phyloP scores from a whole-genome alignment of 2,888 invertebrate species.

The Poecilobothrus nobilitatus region DNA sequence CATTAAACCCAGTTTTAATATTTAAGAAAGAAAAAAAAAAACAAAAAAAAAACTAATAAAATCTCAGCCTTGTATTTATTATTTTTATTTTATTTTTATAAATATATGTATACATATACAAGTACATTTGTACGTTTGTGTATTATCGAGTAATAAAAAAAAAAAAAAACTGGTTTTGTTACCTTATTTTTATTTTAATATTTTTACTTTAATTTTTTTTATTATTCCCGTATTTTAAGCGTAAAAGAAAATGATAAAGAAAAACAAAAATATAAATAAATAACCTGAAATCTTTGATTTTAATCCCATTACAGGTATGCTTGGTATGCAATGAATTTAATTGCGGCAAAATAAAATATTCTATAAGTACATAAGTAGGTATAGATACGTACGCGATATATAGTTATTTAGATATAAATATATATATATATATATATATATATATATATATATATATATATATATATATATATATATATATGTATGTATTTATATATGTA shows the following conservation, averaged over 20 bases:
- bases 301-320: neutral
- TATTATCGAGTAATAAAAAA: neutral
- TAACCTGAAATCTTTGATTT: too few species aligned
- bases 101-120: neutral
- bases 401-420: too few species aligned
- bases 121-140: too few species aligned
- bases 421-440: too few species aligned
- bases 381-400: too few species aligned
- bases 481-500: too few species aligned
- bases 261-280: neutral
- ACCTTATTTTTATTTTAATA: neutral
- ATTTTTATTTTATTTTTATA: neutral
- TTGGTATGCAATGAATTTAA: neutral
- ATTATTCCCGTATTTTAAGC: too few species aligned
- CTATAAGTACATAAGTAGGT: too few species aligned
- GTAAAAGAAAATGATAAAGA: neutral
- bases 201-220: too few species aligned
- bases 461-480: too few species aligned
- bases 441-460: too few species aligned
- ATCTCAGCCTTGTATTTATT: constrained; percentile 1
- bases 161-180: neutral
- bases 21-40: neutral
- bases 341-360: neutral
- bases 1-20: constrained; percentile 1
- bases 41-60: neutral